These are phyloP conservation scores for Drosophila rufa DNA, from an alignment of 1,140 invertebrate genomes.

Conservation along the genomic window DNA sequence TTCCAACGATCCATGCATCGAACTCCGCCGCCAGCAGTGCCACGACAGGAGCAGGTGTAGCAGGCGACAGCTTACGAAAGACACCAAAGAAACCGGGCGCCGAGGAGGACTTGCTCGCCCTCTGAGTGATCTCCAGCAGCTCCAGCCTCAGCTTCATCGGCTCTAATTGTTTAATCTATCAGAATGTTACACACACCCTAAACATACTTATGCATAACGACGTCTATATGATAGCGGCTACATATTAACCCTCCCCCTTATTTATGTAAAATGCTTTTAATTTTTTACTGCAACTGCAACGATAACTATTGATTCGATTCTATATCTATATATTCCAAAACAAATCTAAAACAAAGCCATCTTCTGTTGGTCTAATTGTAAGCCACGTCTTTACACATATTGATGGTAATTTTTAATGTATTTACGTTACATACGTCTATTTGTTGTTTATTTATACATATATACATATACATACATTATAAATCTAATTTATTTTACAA, in stretches of 20 bases:
- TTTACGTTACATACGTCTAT: constrained; percentile 74
- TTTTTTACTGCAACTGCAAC: constrained; percentile 55
- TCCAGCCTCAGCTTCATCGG: constrained; percentile 21
- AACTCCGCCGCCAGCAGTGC: constrained; percentile 60
- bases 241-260: constrained; percentile 50
- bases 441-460: constrained; percentile 83
- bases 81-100: constrained; percentile 77
- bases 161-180: constrained; percentile 73
- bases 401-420: constrained; percentile 77
- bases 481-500: constrained; percentile 80
- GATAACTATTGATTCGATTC: constrained; percentile 62
- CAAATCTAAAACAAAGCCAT: constrained; percentile 43
- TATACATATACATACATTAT: constrained; percentile 65
- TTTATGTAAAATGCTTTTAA: constrained; percentile 67
- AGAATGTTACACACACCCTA: constrained; percentile 72
- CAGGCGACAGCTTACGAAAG: constrained; percentile 74
- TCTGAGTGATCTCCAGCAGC: constrained; percentile 64
- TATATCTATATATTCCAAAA: constrained; percentile 63
- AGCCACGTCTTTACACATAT: constrained; percentile 62
- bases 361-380: constrained; percentile 72
- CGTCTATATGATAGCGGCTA: constrained; percentile 61
- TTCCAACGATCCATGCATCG: constrained; percentile 86
- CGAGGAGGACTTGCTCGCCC: constrained; percentile 76
- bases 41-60: constrained; percentile 43
- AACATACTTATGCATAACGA: constrained; percentile 67